phyloP scores from a whole-genome alignment of 2,888 invertebrate species.

The Argynnis bischoffii region DNA sequence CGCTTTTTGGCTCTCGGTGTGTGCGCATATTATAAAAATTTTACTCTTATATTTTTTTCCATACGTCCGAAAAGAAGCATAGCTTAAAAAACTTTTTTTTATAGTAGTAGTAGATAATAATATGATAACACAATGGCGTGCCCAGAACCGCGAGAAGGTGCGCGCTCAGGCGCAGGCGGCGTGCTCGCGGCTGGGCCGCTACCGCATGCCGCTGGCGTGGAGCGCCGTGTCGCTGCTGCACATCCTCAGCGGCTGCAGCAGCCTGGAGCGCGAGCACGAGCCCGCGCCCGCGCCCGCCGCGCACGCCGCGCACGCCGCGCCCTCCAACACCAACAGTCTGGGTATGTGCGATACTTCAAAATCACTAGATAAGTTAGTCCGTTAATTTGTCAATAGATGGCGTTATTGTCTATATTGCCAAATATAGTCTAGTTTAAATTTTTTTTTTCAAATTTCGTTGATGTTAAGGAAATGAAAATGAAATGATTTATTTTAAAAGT shows the following conservation, averaged over 20 bases:
- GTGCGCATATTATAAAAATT: no score
- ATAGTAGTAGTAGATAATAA: no score
- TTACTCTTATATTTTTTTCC: no score
- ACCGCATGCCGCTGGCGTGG: constrained; percentile 93
- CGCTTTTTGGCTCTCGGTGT: no score
- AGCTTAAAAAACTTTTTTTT: no score
- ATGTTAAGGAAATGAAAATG: no score
- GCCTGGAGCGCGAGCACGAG: constrained; percentile 80
- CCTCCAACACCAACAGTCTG: constrained; percentile 86
- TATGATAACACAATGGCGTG: no score
- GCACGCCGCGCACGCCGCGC: constrained; percentile 40
- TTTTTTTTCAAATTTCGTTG: no score
- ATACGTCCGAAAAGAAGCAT: no score
- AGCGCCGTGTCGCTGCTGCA: constrained; percentile 68
- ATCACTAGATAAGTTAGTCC: not conserved
- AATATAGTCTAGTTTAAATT: no score
- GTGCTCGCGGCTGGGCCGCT: constrained; percentile 94
- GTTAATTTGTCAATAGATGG: not conserved
- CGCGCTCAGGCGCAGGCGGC: constrained; percentile 91
- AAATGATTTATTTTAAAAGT: no score
- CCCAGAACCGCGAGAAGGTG: constrained; percentile 90
- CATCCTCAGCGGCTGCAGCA: constrained; percentile 67
- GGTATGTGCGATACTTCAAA: constrained; percentile 54
- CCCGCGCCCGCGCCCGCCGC: constrained; percentile 42
- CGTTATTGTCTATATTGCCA: no score